Percentiles rank a stretch among this genome's conserved stretches.
phyloP scores from a whole-genome alignment of 2,113 vertebrate genomes.

The Triplophysa tibetana region DNA sequence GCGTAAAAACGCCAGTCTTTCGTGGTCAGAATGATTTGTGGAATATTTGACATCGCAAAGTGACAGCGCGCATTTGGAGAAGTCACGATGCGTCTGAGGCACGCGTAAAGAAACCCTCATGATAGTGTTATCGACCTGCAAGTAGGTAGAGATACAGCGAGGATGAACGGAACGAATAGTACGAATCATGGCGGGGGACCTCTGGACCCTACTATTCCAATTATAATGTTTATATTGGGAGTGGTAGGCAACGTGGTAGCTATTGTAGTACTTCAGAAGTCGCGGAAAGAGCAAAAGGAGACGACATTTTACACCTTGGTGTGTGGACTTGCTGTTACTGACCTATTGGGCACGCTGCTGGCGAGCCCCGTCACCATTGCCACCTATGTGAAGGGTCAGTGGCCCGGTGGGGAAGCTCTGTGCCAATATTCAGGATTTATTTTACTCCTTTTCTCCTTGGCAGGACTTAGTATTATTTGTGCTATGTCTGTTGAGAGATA shows the following conservation, averaged over 20 bases:
- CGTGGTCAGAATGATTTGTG: neutral
- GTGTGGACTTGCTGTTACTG: constrained; percentile 90
- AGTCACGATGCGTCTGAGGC: neutral
- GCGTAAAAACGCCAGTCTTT: neutral
- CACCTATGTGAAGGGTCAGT: constrained; percentile 85
- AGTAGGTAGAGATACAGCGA: neutral
- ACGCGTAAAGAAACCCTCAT: neutral
- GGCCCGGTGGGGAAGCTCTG: constrained; percentile 82
- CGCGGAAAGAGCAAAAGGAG: constrained; percentile 92
- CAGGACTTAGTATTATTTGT: constrained; percentile 94
- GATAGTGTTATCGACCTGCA: neutral
- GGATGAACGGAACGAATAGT: constrained; percentile 46
- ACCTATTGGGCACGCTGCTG: constrained; percentile 92
- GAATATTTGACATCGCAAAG: neutral
- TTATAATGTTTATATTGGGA: constrained; percentile 94
- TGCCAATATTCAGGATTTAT: constrained; percentile 97
- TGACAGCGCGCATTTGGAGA: neutral
- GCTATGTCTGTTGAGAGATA: constrained; percentile 96
- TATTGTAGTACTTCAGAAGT: constrained; percentile 91
- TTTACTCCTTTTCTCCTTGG: constrained; percentile 92
- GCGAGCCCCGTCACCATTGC: constrained; percentile 92
- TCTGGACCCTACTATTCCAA: constrained; percentile 80
- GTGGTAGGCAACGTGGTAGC: constrained; percentile 93
- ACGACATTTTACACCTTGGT: constrained; percentile 94
- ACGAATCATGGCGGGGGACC: neutral